These are phyloP conservation scores for Sinocyclocheilus anshuiensis DNA, from an alignment of 2,113 vertebrate species.

Conservation along the genomic window DNA sequence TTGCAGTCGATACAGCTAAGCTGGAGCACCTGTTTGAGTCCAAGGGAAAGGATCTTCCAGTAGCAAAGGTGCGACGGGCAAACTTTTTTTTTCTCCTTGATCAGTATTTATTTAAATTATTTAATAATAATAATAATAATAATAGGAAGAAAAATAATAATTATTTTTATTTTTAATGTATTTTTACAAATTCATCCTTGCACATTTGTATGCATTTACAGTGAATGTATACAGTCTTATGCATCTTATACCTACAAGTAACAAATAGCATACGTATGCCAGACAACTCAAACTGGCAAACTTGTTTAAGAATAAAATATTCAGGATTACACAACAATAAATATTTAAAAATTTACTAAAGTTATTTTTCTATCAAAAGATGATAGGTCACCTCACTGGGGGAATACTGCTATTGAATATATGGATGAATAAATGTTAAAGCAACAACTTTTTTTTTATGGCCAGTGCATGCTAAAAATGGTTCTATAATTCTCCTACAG, in stretches of 20 bases:
- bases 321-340: background rate
- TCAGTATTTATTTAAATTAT: background rate
- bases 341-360: background rate
- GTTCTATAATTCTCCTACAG: constrained; percentile 65
- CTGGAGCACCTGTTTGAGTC: constrained; percentile 96
- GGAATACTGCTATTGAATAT: background rate
- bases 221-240: too few species aligned
- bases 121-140: too few species aligned
- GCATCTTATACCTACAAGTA: background rate
- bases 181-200: too few species aligned
- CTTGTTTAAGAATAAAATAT: background rate
- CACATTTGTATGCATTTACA: too few species aligned
- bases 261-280: background rate
- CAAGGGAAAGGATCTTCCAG: constrained; percentile 83
- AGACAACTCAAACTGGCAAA: background rate
- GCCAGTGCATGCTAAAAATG: background rate
- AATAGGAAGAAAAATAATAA: too few species aligned
- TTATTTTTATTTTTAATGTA: too few species aligned
- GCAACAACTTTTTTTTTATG: background rate
- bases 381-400: background rate
- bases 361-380: background rate
- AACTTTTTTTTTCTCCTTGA: background rate
- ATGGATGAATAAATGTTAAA: background rate
- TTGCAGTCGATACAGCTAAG: constrained; percentile 80
- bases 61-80: constrained; percentile 81